Evolutionary conservation across 2,888 invertebrate genomes (phyloP).

Genomic region (Metopia argyrocephala): DNA sequence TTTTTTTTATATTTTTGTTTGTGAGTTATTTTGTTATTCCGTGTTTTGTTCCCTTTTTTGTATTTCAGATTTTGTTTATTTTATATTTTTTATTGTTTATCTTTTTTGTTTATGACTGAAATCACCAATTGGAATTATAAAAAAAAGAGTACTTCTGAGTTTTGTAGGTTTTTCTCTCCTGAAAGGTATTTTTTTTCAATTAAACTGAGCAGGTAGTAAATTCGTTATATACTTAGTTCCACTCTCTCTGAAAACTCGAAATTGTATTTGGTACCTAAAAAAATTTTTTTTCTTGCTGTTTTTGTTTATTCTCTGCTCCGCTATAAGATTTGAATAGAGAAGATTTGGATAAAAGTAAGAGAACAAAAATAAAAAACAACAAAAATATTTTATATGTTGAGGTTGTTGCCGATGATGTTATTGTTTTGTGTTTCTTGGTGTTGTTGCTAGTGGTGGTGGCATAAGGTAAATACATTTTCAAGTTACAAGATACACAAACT

Average conservation of each 20-base stretch:
- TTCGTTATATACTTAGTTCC: conserved; percentile 11
- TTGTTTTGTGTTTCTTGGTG: conserved; percentile 14
- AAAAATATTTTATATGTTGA: conserved; percentile 12
- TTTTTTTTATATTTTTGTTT: conserved; percentile 46
- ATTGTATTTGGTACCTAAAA: conserved; percentile 13
- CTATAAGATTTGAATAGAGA: conserved; percentile 9
- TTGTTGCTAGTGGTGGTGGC: conserved; percentile 21
- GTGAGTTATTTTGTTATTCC: conserved; percentile 29
- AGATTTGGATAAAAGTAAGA: conserved; percentile 21
- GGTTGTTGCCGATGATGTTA: conserved; percentile 13
- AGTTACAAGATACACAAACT: conserved; percentile 63
- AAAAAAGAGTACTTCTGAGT: conserved; percentile 27
- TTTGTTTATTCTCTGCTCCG: conserved; percentile 13
- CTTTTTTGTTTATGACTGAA: neutral
- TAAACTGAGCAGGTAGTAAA: conserved; percentile 40
- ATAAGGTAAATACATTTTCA: conserved; percentile 56
- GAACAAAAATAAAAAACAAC: conserved; percentile 27
- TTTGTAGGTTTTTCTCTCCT: conserved; percentile 61
- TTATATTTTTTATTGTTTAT: conserved; percentile 27
- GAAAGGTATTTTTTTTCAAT: conserved; percentile 18
- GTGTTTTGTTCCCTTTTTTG: neutral
- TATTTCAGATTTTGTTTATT: conserved; percentile 37
- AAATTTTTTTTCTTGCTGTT: neutral
- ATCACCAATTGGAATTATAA: too few species aligned
- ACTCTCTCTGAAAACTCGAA: conserved; percentile 4